These are phyloP conservation scores for Eutolmus rufibarbis DNA, from an alignment of 2,888 invertebrate species.

Conservation along the genomic window DNA sequence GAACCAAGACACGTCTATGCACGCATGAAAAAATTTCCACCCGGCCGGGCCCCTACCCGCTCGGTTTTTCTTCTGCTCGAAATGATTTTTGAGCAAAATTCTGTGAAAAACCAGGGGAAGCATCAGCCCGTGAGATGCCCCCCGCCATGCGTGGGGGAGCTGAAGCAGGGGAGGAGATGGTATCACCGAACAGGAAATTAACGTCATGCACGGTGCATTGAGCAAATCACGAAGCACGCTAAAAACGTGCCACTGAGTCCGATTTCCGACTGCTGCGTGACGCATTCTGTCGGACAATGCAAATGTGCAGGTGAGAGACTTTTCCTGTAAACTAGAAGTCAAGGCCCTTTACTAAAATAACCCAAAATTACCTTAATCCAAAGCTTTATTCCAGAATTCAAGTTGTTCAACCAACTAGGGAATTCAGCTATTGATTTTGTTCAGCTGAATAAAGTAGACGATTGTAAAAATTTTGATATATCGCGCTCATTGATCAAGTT, in stretches of 20 bases:
- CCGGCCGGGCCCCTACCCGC: background rate
- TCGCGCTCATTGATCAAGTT: too few relatives aligned
- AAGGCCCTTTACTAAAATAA: background rate
- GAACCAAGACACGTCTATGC: background rate
- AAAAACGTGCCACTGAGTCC: background rate
- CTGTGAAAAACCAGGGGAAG: background rate
- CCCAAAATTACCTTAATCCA: background rate
- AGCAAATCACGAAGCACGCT: background rate
- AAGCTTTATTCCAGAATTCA: background rate
- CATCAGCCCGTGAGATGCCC: background rate
- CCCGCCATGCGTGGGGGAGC: background rate
- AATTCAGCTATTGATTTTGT: background rate
- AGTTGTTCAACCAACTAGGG: background rate
- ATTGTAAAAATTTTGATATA: background rate
- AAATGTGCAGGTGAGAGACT: background rate
- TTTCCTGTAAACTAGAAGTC: background rate
- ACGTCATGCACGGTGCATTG: constrained; percentile 17
- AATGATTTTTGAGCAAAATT: background rate
- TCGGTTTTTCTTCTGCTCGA: background rate
- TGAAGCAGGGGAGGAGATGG: background rate
- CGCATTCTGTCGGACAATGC: background rate
- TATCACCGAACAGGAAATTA: constrained; percentile 24
- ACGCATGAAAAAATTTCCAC: constrained; percentile 13
- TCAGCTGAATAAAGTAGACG: background rate
- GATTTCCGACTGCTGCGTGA: background rate